Evolutionary conservation across 2,113 vertebrate genomes (phyloP).

Genomic region (Nyctereutes procyonoides): DNA sequence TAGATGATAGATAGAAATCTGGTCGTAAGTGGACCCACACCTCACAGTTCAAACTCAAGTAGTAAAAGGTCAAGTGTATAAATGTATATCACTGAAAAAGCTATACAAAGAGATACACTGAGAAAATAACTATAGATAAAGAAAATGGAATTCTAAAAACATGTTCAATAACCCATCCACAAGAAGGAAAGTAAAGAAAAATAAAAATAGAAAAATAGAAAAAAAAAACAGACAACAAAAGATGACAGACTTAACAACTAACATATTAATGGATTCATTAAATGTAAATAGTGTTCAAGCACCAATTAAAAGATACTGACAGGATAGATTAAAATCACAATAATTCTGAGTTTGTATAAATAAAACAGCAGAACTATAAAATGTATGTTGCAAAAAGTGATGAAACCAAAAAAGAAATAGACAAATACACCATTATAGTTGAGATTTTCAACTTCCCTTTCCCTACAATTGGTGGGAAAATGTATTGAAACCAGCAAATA

Average conservation of each 20-base stretch:
- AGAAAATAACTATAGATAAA: background rate
- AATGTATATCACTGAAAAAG: background rate
- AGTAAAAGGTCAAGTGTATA: background rate
- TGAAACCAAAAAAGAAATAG: background rate
- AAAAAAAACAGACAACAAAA: background rate
- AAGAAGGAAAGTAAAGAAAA: background rate
- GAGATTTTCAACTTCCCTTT: background rate
- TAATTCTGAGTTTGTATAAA: background rate
- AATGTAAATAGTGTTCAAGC: background rate
- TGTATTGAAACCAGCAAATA: background rate
- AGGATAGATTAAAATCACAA: background rate
- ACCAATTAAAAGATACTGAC: background rate
- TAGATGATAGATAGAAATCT: background rate
- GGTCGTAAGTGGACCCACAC: background rate
- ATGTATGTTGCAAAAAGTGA: background rate
- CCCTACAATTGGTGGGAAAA: background rate
- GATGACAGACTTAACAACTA: background rate
- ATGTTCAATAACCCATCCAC: background rate
- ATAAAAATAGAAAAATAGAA: background rate
- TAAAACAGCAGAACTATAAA: background rate
- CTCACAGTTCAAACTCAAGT: background rate
- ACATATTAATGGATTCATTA: background rate
- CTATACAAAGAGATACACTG: background rate
- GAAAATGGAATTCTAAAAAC: background rate
- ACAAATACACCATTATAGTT: background rate